Conservation (phyloP, 92 coral and sea anemone genomes). For the Isaurus tuberculatus region DNA sequence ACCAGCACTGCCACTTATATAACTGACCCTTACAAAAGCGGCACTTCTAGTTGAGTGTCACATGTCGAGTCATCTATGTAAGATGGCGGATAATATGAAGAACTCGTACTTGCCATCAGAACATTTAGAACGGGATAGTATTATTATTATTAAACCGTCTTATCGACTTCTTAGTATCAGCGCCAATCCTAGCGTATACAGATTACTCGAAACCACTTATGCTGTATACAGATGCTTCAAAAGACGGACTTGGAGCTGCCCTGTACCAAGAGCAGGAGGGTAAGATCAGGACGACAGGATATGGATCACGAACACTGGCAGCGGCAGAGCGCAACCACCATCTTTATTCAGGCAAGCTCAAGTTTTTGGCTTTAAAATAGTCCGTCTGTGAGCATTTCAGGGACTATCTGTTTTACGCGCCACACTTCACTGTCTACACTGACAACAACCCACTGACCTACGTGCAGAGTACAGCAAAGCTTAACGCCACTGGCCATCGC, state of each 20-base stretch:
- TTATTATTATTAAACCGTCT: constrained; percentile 10
- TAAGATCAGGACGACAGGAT: constrained; percentile 12
- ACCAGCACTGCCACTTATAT: too few species aligned
- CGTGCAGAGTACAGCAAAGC: too few species aligned
- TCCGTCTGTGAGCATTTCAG: too few species aligned
- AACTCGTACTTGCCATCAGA: not conserved
- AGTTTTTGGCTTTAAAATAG: constrained; percentile 21
- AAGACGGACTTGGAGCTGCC: constrained; percentile 57
- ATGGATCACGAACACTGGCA: constrained; percentile 25
- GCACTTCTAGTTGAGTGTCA: not conserved
- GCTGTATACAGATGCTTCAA: constrained; percentile 47
- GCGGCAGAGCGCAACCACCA: constrained; percentile 42
- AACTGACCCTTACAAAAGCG: too few species aligned
- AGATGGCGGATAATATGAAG: not conserved
- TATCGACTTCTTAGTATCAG: constrained; percentile 10
- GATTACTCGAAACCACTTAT: constrained; percentile 34
- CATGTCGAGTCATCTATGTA: not conserved
- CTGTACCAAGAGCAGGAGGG: constrained; percentile 52
- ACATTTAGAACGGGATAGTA: not conserved
- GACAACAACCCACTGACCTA: too few species aligned
- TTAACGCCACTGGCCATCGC: too few species aligned
- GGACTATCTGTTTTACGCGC: too few species aligned
- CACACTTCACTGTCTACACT: too few species aligned
- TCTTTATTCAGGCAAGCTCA: constrained; percentile 32
- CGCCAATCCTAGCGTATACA: constrained; percentile 50